Evolutionary conservation across 2,797 vertebrate genomes (phyloP).

Genomic region (Sebastes vulpes): DNA sequence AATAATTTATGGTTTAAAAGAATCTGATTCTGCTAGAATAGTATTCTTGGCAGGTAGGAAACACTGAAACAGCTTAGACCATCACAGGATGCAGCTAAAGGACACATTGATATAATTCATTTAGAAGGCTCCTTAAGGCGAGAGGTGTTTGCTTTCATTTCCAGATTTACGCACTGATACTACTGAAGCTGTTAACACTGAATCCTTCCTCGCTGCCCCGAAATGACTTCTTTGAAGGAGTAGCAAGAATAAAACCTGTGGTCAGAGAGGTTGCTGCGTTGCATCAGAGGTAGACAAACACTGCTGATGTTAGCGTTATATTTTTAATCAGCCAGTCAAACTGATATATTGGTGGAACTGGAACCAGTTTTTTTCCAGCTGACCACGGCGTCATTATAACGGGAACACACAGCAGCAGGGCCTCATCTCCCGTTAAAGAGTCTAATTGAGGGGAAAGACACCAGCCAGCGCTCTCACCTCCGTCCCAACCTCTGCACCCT

Average conservation of each 20-base stretch:
- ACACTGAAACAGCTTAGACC: neutral
- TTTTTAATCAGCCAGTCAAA: conserved; percentile 46
- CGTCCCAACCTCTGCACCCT: conserved; percentile 41
- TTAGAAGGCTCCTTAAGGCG: neutral
- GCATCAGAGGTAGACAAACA: neutral
- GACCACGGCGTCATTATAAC: conserved; percentile 50
- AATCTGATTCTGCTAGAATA: neutral
- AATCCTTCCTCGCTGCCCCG: neutral
- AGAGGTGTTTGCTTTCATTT: conserved; percentile 20
- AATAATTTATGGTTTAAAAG: conserved; percentile 5
- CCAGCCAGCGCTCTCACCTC: conserved; percentile 41
- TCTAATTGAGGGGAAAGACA: conserved; percentile 65
- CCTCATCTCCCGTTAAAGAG: conserved; percentile 32
- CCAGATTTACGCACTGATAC: neutral
- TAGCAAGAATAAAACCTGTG: neutral
- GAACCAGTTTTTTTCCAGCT: neutral
- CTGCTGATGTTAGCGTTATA: conserved; percentile 22
- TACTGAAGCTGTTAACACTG: neutral
- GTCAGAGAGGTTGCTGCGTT: neutral
- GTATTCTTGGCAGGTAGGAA: conserved; percentile 1
- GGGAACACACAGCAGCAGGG: conserved; percentile 37
- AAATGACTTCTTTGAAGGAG: conserved; percentile 4
- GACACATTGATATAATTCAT: conserved; percentile 8
- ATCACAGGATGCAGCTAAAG: conserved; percentile 12
- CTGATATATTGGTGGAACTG: conserved; percentile 10